Conservation (phyloP, 2,888 invertebrate species). For the Eucera pruinosa region DNA sequence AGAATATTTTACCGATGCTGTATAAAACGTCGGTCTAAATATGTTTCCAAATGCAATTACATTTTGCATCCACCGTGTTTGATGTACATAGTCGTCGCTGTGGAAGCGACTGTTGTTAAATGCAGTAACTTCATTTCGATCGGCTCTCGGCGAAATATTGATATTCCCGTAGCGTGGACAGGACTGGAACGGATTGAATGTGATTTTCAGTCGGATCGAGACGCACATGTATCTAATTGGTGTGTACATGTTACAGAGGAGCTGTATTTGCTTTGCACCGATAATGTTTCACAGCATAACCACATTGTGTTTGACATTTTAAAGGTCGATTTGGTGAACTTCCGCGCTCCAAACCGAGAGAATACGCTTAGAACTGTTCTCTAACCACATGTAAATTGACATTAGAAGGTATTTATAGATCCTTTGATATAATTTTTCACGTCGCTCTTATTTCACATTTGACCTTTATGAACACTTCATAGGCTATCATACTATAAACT, state of each 20-base stretch:
- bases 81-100: not conserved
- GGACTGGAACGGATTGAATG: not conserved
- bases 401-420: slow-evolving; percentile 23
- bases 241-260: not conserved
- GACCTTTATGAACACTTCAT: not conserved
- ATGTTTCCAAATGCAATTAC: not conserved
- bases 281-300: slow-evolving; percentile 3
- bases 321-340: slow-evolving; percentile 34
- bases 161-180: not conserved
- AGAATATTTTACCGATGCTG: too few species aligned
- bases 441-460: not conserved
- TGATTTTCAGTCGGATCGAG: not conserved
- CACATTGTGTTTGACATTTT: slow-evolving; percentile 26
- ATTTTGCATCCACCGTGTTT: not conserved
- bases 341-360: not conserved
- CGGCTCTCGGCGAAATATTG: not conserved
- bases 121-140: slow-evolving; percentile 12
- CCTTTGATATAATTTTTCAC: slow-evolving; percentile 6
- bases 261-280: not conserved
- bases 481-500: not conserved
- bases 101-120: not conserved
- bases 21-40: too few species aligned
- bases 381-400: not conserved
- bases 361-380: not conserved
- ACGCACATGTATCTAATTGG: not conserved